phyloP scores from a whole-genome alignment of 2,888 invertebrate genomes.

The Tupiocoris notatus region DNA sequence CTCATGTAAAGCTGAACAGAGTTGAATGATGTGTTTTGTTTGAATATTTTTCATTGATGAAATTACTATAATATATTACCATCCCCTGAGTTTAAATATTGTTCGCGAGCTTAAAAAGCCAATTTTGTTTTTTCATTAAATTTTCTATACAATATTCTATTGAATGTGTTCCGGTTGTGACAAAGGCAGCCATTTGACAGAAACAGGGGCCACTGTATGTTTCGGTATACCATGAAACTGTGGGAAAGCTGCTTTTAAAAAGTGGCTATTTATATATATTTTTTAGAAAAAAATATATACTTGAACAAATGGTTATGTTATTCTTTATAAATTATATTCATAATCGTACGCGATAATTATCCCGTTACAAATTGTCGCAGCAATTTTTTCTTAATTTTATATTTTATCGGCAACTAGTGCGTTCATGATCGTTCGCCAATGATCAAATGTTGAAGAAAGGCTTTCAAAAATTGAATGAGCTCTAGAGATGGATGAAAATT shows the following conservation, averaged over 20 bases:
- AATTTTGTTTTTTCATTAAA: neutral
- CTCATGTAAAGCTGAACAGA: no score
- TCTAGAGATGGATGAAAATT: no score
- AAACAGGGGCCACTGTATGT: constrained; percentile 18
- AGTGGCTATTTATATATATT: constrained; percentile 32
- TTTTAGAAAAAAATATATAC: constrained; percentile 27
- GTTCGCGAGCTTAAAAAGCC: neutral
- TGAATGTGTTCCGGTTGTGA: neutral
- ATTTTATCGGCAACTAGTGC: no score
- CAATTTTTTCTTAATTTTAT: no score
- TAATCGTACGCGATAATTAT: constrained; percentile 16
- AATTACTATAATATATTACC: no score
- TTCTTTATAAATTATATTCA: constrained; percentile 39
- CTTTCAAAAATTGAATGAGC: no score
- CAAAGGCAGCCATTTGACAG: neutral
- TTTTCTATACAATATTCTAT: no score
- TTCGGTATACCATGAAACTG: constrained; percentile 36
- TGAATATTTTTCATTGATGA: no score
- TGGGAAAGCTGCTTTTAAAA: constrained; percentile 33
- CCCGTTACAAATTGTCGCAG: constrained; percentile 17
- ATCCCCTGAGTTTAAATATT: neutral
- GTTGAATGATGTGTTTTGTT: no score
- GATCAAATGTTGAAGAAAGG: no score
- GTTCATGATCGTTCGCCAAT: no score
- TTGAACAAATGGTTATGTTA: constrained; percentile 36